A percentile compares a stretch with the other conserved stretches of the same genome.
phyloP scores from a whole-genome alignment of 2,113 vertebrate species.

The Spheniscus mendiculus region DNA sequence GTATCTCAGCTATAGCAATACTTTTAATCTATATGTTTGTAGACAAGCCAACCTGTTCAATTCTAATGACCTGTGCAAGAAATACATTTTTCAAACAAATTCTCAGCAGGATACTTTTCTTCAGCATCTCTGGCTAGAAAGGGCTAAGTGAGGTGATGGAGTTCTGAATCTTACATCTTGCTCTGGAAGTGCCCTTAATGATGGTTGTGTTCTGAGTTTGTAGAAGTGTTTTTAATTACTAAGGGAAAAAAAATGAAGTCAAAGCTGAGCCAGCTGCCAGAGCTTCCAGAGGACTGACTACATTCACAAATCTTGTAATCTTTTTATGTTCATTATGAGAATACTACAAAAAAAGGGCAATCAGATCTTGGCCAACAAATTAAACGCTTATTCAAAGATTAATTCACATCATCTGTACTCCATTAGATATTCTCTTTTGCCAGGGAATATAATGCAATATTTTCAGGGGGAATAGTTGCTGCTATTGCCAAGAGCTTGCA shows the following conservation, averaged over 20 bases:
- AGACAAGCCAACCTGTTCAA: slow-evolving; percentile 14
- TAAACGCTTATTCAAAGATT: slow-evolving; percentile 66
- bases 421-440: slow-evolving; percentile 59
- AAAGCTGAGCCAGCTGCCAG: slow-evolving; percentile 33
- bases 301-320: slow-evolving; percentile 66
- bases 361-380: slow-evolving; percentile 63
- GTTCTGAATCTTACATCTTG: neutral
- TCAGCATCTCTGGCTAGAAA: slow-evolving; percentile 13
- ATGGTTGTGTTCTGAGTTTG: neutral
- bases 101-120: slow-evolving; percentile 7
- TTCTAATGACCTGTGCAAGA: slow-evolving; percentile 5
- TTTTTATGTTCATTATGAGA: slow-evolving; percentile 66
- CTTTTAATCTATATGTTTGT: slow-evolving; percentile 30
- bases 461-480: slow-evolving; percentile 52
- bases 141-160: neutral
- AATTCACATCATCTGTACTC: slow-evolving; percentile 68
- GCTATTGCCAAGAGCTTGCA: slow-evolving; percentile 47
- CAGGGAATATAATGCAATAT: slow-evolving; percentile 68
- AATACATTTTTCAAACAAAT: slow-evolving; percentile 15
- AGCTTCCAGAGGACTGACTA: slow-evolving; percentile 59
- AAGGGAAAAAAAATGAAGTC: neutral
- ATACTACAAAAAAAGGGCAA: slow-evolving; percentile 19
- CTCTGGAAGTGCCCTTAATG: neutral
- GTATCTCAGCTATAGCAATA: neutral
- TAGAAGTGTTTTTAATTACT: slow-evolving; percentile 60